These are phyloP conservation scores for Pseudocheirus occidentalis DNA, from an alignment of 2,797 vertebrate species.

Conservation along the genomic window DNA sequence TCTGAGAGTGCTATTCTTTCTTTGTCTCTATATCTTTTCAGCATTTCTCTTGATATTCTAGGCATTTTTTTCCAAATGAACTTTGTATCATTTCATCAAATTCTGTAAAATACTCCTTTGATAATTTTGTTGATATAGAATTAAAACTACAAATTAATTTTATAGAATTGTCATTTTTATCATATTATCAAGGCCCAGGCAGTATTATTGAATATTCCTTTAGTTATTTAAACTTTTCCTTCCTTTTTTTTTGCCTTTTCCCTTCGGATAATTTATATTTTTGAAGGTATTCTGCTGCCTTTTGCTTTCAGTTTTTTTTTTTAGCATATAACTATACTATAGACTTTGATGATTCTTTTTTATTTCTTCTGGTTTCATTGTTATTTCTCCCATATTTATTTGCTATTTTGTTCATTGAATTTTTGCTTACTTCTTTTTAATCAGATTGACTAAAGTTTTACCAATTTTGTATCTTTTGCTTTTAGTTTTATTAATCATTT, in stretches of 20 bases:
- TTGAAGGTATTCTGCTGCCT: not conserved
- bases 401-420: not conserved
- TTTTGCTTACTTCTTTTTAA: not conserved
- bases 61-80: not conserved
- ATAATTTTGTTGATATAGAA: not conserved
- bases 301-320: not conserved
- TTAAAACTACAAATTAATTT: not conserved
- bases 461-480: not conserved
- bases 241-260: not conserved
- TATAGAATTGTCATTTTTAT: not conserved
- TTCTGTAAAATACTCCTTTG: not conserved
- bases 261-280: not conserved
- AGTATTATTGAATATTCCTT: too few relatives aligned
- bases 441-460: not conserved
- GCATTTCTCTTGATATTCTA: not conserved
- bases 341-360: not conserved
- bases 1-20: not conserved
- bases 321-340: not conserved
- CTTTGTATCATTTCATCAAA: not conserved
- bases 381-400: not conserved
- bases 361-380: not conserved
- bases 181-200: too few relatives aligned
- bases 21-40: not conserved
- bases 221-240: too few relatives aligned
- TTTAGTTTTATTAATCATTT: not conserved